Evolutionary conservation across 2,113 vertebrate species (phyloP).

Genomic region (Zosterops hypoxanthus): DNA sequence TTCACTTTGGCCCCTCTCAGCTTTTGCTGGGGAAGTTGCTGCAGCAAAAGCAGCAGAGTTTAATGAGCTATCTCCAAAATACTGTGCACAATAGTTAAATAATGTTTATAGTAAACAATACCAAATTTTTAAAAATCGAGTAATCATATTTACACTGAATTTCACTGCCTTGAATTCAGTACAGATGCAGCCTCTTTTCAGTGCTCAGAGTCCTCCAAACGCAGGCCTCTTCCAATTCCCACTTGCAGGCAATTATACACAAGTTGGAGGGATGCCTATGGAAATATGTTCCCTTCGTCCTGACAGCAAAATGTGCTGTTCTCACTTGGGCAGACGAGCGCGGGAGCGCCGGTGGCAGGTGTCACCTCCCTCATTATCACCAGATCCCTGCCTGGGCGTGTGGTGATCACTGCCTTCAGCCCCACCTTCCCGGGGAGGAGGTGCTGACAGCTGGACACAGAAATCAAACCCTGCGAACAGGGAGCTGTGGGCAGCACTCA

Average conservation of each 20-base stretch:
- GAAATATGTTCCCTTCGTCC: conserved; percentile 61
- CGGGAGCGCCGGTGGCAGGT: conserved; percentile 47
- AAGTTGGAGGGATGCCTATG: conserved; percentile 66
- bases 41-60: not conserved
- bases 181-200: conserved; percentile 47
- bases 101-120: conserved; percentile 9
- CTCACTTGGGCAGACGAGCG: conserved; percentile 41
- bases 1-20: conserved; percentile 19
- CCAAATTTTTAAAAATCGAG: not conserved
- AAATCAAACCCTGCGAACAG: not conserved
- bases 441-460: conserved; percentile 35
- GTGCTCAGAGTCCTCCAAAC: conserved; percentile 7
- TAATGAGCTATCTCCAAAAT: conserved; percentile 14
- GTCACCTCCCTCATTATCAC: conserved; percentile 47
- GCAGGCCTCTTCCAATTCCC: conserved; percentile 46
- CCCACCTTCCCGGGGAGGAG: not conserved
- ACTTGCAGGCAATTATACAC: conserved; percentile 54
- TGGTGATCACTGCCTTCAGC: not conserved
- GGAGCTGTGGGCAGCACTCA: not conserved
- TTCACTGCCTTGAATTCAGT: not conserved
- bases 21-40: not conserved
- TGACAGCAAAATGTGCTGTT: conserved; percentile 66
- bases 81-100: not conserved
- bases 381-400: not conserved
- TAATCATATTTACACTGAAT: not conserved